These are phyloP conservation scores for Ennomos erosarius DNA, from an alignment of 2,888 invertebrate genomes.

Conservation along the genomic window DNA sequence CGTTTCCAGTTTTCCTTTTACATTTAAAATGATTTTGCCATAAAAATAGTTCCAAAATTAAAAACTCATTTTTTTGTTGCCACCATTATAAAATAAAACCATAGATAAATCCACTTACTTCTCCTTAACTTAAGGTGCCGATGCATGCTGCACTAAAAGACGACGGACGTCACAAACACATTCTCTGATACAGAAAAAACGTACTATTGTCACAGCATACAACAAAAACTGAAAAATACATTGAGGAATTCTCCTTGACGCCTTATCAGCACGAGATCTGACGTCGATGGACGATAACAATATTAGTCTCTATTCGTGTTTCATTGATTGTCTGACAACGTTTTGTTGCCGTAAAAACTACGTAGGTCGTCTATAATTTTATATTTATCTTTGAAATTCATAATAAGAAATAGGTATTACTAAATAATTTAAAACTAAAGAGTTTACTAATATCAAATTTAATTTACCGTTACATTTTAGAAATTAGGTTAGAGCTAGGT, in stretches of 20 bases:
- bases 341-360: background rate
- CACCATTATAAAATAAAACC: conserved; percentile 4
- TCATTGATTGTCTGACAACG: conserved; percentile 40
- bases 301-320: conserved; percentile 37
- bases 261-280: conserved; percentile 61
- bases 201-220: conserved; percentile 52
- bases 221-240: conserved; percentile 58
- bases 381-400: too few species aligned
- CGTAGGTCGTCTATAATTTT: too few species aligned
- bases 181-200: conserved; percentile 49
- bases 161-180: conserved; percentile 46
- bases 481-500: too few species aligned
- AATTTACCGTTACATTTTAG: background rate
- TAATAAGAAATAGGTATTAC: too few species aligned
- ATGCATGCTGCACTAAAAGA: conserved; percentile 53
- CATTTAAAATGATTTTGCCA: too few species aligned
- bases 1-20: too few species aligned
- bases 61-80: too few species aligned
- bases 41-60: too few species aligned
- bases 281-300: conserved; percentile 59
- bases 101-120: conserved; percentile 50
- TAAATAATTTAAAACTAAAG: too few species aligned
- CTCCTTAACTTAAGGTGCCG: conserved; percentile 55
- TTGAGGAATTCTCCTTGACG: conserved; percentile 47
- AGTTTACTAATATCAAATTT: too few species aligned